Evolutionary conservation across 2,113 vertebrate species (phyloP).

Genomic region (Plecotus auritus): DNA sequence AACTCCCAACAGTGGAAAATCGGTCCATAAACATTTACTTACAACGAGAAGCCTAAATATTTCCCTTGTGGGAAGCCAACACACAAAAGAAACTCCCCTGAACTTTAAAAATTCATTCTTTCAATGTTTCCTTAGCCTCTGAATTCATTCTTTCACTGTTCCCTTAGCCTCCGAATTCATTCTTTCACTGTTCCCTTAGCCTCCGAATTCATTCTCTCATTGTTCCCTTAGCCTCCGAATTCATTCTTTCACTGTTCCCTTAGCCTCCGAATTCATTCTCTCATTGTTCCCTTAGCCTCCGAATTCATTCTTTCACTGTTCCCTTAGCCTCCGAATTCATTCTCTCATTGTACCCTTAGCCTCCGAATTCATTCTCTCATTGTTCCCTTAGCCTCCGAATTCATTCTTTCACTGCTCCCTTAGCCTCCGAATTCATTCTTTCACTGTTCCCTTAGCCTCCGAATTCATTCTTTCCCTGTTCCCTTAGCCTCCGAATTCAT

Average conservation of each 20-base stretch:
- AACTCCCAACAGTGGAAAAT: not conserved
- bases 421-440: slow-evolving; percentile 31
- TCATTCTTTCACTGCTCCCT: too few relatives aligned
- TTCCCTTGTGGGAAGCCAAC: not conserved
- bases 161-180: not conserved
- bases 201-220: too few relatives aligned
- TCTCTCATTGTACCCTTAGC: too few relatives aligned
- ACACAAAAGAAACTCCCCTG: not conserved
- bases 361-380: not conserved
- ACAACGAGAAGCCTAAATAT: not conserved
- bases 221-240: too few relatives aligned
- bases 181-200: not conserved
- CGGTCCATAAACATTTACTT: not conserved
- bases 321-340: not conserved
- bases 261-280: not conserved
- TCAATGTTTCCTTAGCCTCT: not conserved
- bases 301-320: not conserved
- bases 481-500: too few relatives aligned
- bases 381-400: not conserved
- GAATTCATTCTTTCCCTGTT: too few relatives aligned
- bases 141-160: not conserved
- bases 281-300: too few relatives aligned
- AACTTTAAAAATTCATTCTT: not conserved
- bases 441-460: not conserved
- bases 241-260: not conserved